These are phyloP conservation scores for Ophiodon elongatus DNA, from an alignment of 2,113 vertebrate species.

Conservation along the genomic window DNA sequence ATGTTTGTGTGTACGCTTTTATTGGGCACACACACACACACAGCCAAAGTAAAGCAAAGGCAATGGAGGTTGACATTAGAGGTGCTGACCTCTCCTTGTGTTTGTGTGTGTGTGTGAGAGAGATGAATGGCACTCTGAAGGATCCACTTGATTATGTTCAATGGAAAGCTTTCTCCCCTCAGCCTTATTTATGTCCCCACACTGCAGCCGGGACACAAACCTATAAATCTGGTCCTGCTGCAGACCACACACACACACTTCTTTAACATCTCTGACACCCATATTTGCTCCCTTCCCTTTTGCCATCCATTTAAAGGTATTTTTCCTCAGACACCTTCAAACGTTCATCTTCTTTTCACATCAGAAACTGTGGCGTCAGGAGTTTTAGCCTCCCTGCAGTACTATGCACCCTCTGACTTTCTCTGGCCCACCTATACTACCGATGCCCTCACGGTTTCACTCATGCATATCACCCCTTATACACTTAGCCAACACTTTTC, in stretches of 20 bases:
- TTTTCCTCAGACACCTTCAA: slow-evolving; percentile 11
- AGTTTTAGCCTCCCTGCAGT: background rate
- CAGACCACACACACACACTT: slow-evolving; percentile 56
- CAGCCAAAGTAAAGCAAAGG: background rate
- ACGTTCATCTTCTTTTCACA: slow-evolving; percentile 17
- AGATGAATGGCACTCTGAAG: slow-evolving; percentile 67
- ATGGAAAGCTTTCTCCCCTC: slow-evolving; percentile 77
- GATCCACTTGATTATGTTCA: slow-evolving; percentile 81
- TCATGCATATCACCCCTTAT: slow-evolving; percentile 6
- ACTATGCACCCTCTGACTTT: background rate
- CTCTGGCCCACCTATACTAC: background rate
- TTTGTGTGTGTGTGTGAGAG: slow-evolving; percentile 6
- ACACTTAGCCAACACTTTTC: slow-evolving; percentile 1
- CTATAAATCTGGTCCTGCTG: slow-evolving; percentile 75
- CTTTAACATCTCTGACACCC: slow-evolving; percentile 1
- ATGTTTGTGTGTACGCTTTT: slow-evolving; percentile 30
- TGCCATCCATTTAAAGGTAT: slow-evolving; percentile 24
- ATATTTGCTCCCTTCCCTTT: slow-evolving; percentile 9
- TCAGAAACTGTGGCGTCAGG: background rate
- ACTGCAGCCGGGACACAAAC: slow-evolving; percentile 63
- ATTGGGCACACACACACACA: background rate
- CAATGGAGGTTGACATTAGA: slow-evolving; percentile 4
- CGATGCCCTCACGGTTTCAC: background rate
- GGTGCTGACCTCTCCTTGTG: slow-evolving; percentile 53
- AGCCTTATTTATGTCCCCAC: slow-evolving; percentile 78